A percentile compares a stretch with the other conserved stretches of the same genome.
These are phyloP conservation scores for Sturnus vulgaris DNA, from an alignment of 2,113 vertebrate species.

Conservation along the genomic window DNA sequence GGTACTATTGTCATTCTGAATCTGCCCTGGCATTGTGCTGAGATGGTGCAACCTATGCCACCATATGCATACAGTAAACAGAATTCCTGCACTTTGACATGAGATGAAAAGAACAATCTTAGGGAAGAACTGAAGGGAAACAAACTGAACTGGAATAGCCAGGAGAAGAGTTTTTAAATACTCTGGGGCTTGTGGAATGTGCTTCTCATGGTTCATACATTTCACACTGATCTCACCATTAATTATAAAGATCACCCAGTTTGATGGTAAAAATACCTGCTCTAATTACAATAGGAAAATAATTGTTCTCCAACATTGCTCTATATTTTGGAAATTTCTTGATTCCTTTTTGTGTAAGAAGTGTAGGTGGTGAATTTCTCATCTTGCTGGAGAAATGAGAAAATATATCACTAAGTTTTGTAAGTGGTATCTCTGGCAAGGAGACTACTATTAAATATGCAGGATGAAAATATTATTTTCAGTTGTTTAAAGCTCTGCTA, in stretches of 20 bases:
- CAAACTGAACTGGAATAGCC: neutral
- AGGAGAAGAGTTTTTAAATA: neutral
- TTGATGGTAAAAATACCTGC: neutral
- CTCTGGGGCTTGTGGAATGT: neutral
- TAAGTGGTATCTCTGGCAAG: neutral
- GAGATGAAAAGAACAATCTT: neutral
- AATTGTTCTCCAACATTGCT: neutral
- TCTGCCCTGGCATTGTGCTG: slow-evolving; percentile 22
- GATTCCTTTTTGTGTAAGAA: neutral
- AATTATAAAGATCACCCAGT: neutral
- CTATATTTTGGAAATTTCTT: neutral
- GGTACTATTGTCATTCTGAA: slow-evolving; percentile 56
- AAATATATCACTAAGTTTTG: neutral
- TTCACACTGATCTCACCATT: neutral
- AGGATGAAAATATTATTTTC: neutral
- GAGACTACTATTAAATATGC: neutral
- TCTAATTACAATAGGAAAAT: neutral
- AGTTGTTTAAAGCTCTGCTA: neutral
- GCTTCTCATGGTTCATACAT: neutral
- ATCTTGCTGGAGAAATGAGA: neutral
- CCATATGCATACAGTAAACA: neutral
- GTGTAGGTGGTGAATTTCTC: neutral
- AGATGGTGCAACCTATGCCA: slow-evolving; percentile 31
- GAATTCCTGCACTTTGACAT: neutral
- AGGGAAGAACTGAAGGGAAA: neutral